These are phyloP conservation scores for Drosophila quinaria DNA, from an alignment of 2,888 invertebrate genomes.

Conservation along the genomic window DNA sequence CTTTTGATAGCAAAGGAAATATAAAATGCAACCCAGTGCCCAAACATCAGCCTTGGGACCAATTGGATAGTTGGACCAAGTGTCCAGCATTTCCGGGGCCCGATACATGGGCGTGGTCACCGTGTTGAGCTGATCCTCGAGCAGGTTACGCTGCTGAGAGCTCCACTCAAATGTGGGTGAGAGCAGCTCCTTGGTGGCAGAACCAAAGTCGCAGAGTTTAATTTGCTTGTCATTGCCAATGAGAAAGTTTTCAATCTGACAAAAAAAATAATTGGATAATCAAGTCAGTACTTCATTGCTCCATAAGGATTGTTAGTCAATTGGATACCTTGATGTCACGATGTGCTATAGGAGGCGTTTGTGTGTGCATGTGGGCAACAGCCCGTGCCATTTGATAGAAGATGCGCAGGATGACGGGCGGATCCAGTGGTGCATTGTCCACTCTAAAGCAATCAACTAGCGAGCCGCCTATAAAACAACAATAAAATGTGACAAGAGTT, in stretches of 20 bases:
- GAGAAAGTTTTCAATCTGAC: conserved; percentile 95
- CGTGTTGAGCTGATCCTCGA: conserved; percentile 92
- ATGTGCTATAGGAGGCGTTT: conserved; percentile 96
- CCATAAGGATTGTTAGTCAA: background rate
- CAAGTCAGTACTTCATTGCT: background rate
- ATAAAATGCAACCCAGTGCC: conserved; percentile 98
- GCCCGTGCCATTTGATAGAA: conserved; percentile 97
- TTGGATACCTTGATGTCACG: conserved; percentile 94
- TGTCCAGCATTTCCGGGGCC: conserved; percentile 99
- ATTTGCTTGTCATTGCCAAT: conserved; percentile 93
- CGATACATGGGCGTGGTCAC: conserved; percentile 97
- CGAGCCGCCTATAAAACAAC: conserved; percentile 80
- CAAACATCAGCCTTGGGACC: conserved; percentile 97
- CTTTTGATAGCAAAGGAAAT: conserved; percentile 95
- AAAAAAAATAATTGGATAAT: background rate
- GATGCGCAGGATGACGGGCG: conserved; percentile 90
- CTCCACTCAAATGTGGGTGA: conserved; percentile 96
- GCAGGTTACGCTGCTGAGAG: conserved; percentile 94
- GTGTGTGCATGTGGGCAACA: conserved; percentile 97
- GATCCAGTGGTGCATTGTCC: conserved; percentile 74
- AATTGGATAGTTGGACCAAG: conserved; percentile 98
- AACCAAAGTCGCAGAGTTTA: conserved; percentile 99
- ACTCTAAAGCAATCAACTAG: conserved; percentile 83
- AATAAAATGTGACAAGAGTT: background rate
- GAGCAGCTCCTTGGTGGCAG: conserved; percentile 93